Evolutionary conservation across 2,888 invertebrate species (phyloP).

Genomic region (Drosophila putrida): DNA sequence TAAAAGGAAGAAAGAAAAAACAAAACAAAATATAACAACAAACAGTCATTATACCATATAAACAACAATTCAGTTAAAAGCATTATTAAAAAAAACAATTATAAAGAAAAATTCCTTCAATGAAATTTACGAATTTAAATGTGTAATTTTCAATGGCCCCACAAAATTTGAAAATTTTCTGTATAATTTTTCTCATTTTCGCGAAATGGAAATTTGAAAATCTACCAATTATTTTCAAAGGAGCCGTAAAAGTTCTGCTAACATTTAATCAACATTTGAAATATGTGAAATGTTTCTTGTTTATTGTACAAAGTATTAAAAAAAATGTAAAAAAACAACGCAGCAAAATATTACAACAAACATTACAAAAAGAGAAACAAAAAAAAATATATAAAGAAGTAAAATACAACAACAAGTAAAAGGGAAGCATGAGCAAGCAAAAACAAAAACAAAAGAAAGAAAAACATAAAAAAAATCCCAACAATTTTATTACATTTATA

Average conservation of each 20-base stretch:
- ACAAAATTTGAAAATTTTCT: conserved; percentile 17
- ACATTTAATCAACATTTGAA: conserved; percentile 53
- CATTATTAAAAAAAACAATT: conserved; percentile 37
- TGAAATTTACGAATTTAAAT: conserved; percentile 80
- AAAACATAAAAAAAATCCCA: conserved; percentile 61
- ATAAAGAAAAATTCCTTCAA: conserved; percentile 72
- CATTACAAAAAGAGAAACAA: conserved; percentile 11
- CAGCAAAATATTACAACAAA: conserved; percentile 46
- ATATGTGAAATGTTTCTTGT: conserved; percentile 68
- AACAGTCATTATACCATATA: conserved; percentile 77
- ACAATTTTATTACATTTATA: conserved; percentile 82
- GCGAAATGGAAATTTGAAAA: conserved; percentile 1
- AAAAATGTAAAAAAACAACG: conserved; percentile 47
- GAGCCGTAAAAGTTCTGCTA: conserved; percentile 33
- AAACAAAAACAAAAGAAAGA: conserved; percentile 32
- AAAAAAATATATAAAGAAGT: conserved; percentile 24
- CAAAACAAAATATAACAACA: conserved; percentile 62
- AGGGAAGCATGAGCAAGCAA: conserved; percentile 54
- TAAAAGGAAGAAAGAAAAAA: conserved; percentile 52
- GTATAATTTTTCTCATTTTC: conserved; percentile 27
- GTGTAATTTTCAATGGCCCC: conserved; percentile 58
- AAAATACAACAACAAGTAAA: conserved; percentile 44
- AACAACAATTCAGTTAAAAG: conserved; percentile 65
- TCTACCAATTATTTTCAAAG: conserved; percentile 23
- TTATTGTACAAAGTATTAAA: conserved; percentile 83